Conservation (phyloP, 2,888 invertebrate genomes). For the Ectobius pallidus region DNA sequence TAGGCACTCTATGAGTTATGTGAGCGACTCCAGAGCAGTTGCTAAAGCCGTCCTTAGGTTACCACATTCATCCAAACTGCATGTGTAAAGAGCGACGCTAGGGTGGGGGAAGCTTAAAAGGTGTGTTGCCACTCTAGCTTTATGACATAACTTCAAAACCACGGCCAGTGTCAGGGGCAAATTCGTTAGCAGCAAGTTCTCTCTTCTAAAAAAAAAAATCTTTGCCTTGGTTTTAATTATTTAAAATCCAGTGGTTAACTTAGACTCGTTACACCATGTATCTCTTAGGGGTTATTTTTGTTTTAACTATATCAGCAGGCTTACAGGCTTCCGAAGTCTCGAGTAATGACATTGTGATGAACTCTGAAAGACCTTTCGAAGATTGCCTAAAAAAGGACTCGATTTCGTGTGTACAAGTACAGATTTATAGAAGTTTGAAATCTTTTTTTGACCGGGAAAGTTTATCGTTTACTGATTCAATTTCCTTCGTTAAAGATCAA, state of each 20-base stretch:
- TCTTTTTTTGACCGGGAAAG: conserved; percentile 64
- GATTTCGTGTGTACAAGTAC: conserved; percentile 67
- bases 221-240: too few relatives aligned
- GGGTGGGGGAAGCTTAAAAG: neutral
- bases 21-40: neutral
- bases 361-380: conserved; percentile 50
- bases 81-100: neutral
- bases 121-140: too few relatives aligned
- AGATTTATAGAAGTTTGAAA: conserved; percentile 63
- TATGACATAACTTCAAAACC: neutral
- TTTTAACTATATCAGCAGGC: neutral
- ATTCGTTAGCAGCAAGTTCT: neutral
- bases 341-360: neutral
- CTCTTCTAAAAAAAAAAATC: too few relatives aligned
- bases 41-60: neutral
- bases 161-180: neutral
- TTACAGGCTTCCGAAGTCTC: neutral
- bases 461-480: conserved; percentile 62
- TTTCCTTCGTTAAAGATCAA: conserved; percentile 55
- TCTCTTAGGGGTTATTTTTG: neutral
- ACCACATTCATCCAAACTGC: neutral
- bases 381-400: conserved; percentile 67
- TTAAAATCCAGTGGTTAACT: too few relatives aligned
- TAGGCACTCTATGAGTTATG: neutral
- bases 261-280: too few relatives aligned